Evolutionary conservation across 2,797 vertebrate species (phyloP).

Genomic region (Vespertilio murinus): DNA sequence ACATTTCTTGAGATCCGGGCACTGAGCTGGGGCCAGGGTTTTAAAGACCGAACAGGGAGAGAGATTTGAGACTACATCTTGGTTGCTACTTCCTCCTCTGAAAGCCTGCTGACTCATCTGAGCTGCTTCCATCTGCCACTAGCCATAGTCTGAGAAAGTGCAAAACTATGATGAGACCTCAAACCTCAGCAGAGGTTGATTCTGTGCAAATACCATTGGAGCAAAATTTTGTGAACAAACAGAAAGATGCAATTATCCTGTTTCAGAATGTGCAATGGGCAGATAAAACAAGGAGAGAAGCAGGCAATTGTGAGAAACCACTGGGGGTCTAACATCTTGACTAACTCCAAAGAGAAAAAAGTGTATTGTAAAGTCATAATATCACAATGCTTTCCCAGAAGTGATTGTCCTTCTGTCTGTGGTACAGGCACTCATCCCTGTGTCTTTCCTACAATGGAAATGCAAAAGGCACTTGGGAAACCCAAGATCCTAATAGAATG

Average conservation of each 20-base stretch:
- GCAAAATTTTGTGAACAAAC: background rate
- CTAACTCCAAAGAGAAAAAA: background rate
- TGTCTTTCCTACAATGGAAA: background rate
- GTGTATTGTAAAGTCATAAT: background rate
- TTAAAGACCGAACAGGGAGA: background rate
- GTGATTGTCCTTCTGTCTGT: background rate
- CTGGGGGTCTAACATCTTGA: background rate
- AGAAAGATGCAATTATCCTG: background rate
- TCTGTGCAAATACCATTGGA: background rate
- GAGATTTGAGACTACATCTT: background rate
- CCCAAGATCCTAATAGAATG: constrained; percentile 50
- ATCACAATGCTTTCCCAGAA: background rate
- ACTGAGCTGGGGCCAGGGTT: background rate
- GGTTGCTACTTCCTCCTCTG: background rate
- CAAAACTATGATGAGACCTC: background rate
- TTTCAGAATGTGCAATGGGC: background rate
- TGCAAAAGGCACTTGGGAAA: constrained; percentile 64
- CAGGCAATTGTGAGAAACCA: background rate
- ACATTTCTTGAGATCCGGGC: background rate
- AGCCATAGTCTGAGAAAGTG: background rate
- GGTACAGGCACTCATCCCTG: background rate
- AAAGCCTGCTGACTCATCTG: background rate
- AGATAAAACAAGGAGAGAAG: background rate
- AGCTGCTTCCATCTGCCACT: background rate
- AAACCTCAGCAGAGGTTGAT: background rate